These are phyloP conservation scores for Cettia cetti DNA, from an alignment of 2,113 vertebrate species.

Conservation along the genomic window DNA sequence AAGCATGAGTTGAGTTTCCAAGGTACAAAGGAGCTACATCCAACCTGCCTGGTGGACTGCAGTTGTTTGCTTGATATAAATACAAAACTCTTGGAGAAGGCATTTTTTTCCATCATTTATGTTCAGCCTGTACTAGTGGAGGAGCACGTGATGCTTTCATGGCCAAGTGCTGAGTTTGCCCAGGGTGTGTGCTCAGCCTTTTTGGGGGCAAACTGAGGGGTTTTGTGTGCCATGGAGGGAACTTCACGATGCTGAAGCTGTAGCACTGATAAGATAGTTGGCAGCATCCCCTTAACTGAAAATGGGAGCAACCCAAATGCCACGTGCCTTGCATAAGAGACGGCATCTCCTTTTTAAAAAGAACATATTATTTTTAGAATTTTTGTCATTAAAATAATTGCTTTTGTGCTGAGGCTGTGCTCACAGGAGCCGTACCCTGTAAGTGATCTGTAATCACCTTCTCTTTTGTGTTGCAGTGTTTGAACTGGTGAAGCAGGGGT, in stretches of 20 bases:
- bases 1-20: background rate
- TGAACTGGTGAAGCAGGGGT: conserved; percentile 96
- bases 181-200: background rate
- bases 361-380: background rate
- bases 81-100: background rate
- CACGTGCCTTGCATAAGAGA: background rate
- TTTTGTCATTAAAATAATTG: background rate
- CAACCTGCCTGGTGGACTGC: background rate
- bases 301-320: background rate
- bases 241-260: background rate
- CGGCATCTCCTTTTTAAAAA: background rate
- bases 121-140: background rate
- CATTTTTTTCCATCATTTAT: background rate
- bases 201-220: background rate
- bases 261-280: background rate
- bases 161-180: background rate
- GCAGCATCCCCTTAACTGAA: background rate
- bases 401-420: background rate
- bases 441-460: background rate
- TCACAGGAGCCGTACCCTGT: background rate
- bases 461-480: conserved; percentile 84
- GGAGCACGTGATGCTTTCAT: background rate
- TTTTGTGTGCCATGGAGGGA: background rate
- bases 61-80: background rate
- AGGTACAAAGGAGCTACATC: background rate